Conservation (phyloP, 1,140 invertebrate genomes). For the Drosophila serrata region DNA sequence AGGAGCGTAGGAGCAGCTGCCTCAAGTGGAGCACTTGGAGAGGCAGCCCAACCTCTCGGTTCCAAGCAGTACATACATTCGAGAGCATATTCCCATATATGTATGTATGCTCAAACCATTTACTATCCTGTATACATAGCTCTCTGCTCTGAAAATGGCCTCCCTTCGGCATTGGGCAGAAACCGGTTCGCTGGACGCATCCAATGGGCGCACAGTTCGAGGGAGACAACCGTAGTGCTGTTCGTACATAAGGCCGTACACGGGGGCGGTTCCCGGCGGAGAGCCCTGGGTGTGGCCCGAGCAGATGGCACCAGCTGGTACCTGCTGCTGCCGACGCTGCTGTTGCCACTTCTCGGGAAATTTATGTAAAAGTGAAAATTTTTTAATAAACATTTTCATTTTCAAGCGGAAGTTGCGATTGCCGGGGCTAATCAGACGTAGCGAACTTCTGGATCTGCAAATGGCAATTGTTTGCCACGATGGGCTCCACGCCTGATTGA, state of each 20-base stretch:
- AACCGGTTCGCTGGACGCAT: constrained; percentile 50
- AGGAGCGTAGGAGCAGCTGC: constrained; percentile 67
- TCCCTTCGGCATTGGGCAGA: constrained; percentile 65
- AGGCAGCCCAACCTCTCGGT: constrained; percentile 33
- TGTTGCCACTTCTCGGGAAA: constrained; percentile 26
- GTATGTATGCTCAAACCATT: constrained; percentile 15
- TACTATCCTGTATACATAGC: constrained; percentile 14
- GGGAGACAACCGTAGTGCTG: constrained; percentile 56
- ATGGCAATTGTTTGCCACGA: constrained; percentile 42
- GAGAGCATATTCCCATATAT: constrained; percentile 17
- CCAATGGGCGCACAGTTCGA: constrained; percentile 52
- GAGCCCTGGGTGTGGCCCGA: constrained; percentile 60
- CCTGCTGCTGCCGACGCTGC: constrained; percentile 33
- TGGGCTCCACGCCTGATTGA: constrained; percentile 74
- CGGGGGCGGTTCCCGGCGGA: constrained; percentile 52
- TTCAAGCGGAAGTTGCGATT: constrained; percentile 68
- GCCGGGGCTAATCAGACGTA: constrained; percentile 66
- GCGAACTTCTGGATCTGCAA: constrained; percentile 32
- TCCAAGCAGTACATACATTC: constrained; percentile 5
- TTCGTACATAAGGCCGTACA: constrained; percentile 48
- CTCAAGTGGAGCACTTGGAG: constrained; percentile 69
- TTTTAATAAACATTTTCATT: constrained; percentile 83
- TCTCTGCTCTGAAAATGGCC: constrained; percentile 50
- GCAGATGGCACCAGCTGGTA: constrained; percentile 60
- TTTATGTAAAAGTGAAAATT: constrained; percentile 82